Evolutionary conservation across 1,140 invertebrate species (phyloP), one percentile per base, ranked within the genome.

Genomic region (Drosophila ficusphila): DNA sequence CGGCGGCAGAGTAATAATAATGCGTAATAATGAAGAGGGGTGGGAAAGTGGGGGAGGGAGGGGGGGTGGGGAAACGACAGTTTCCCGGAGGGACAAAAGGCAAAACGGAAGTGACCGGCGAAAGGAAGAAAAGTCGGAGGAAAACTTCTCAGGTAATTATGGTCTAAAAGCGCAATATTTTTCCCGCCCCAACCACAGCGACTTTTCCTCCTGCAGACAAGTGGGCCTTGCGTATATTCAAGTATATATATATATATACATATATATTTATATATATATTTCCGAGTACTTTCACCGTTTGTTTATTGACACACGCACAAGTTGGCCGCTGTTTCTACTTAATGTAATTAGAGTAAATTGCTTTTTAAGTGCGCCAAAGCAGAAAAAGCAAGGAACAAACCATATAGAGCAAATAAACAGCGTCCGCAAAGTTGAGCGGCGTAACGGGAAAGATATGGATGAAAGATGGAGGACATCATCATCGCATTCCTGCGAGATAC

Each of bases 311-410:
- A 86, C 81, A 85, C 81, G 76, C 81, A 86, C 76, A 88, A 88
- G 60, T 88, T 85, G 53, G 61, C 58, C 54, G 54, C 67, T 68
- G 48, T 46, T 88, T 86, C 75, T 86, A 86, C 81, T 88, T 88
- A 86, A 86, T 89, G 81, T 86, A 88, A 86, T 88, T 86, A 86
- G 81, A 86, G 77, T 81, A 86, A 86, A 86, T 86, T 88, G 81
- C 81, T 86, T 88, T 86, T 88, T 86, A 86, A 86, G 82, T 88
- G 76, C 72, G 79, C 60, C 60, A 67, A 70, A 58, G 70, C 77
- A 70, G 64, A 79, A 79, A 79, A 74, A 61, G 76, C 65, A 68
- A 34, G 52, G 73, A 67, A 57, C 71, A 75, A 68, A 67, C 39
- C 51, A 41, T 75, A 54, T 47, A 72, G 68, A 49, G 56, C 56